Percentiles rank a stretch among this genome's conserved stretches.
Evolutionary conservation across 2,113 vertebrate species (phyloP).

Genomic region (human): GRCh38 chr19:53071501-53072000

Average conservation of each 20-base stretch:
- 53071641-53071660: no score
- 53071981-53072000: neutral
- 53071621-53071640: no score
- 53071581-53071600: no score
- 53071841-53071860: neutral
- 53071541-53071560: no score
- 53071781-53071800: neutral
- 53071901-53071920: neutral
- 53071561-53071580: no score
- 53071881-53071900: neutral
- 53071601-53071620: no score
- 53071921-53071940: neutral
- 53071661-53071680: neutral
- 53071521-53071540: no score
- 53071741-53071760: neutral
- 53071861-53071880: neutral
- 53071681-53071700: neutral
- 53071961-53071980: neutral
- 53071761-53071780: neutral
- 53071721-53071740: neutral
- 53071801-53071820: neutral
- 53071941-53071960: neutral
- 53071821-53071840: neutral
- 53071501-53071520: no score
- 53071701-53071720: neutral